These are phyloP conservation scores for Strix aluco DNA, from an alignment of 2,113 vertebrate species.

Conservation along the genomic window DNA sequence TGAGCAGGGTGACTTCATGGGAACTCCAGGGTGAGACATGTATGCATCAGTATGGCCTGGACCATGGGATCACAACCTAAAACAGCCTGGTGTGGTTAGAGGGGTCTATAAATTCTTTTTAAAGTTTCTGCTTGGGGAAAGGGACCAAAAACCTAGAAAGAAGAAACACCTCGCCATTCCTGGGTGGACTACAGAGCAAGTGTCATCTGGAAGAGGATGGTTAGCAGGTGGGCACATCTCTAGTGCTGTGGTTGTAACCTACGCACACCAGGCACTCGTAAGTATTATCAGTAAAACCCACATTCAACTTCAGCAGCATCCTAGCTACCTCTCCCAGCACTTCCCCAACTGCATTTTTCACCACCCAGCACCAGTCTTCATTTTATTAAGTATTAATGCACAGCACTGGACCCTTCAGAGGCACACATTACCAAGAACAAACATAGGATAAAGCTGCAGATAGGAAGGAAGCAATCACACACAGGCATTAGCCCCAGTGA, in stretches of 20 bases:
- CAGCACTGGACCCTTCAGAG: background rate
- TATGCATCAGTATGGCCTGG: background rate
- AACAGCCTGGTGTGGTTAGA: background rate
- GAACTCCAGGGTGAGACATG: background rate
- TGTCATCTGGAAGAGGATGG: background rate
- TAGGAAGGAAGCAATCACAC: background rate
- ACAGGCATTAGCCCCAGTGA: background rate
- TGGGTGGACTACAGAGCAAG: background rate
- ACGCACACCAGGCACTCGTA: rapidly evolving
- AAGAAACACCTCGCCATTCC: background rate
- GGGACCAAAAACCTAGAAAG: background rate
- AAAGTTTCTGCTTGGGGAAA: background rate
- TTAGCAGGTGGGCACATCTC: background rate
- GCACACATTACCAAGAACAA: background rate
- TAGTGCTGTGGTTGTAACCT: background rate
- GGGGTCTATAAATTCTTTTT: background rate
- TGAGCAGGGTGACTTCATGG: background rate
- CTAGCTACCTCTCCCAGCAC: background rate
- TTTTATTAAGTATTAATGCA: background rate
- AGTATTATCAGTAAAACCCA: background rate
- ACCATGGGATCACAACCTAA: rapidly evolving
- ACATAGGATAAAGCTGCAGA: background rate
- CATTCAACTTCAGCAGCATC: background rate
- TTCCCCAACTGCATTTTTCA: background rate
- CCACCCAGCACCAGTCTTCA: background rate